Evolutionary conservation across 2,888 invertebrate species (phyloP), one percentile per base, ranked within the genome.

Genomic region (Blomia tropicalis): DNA sequence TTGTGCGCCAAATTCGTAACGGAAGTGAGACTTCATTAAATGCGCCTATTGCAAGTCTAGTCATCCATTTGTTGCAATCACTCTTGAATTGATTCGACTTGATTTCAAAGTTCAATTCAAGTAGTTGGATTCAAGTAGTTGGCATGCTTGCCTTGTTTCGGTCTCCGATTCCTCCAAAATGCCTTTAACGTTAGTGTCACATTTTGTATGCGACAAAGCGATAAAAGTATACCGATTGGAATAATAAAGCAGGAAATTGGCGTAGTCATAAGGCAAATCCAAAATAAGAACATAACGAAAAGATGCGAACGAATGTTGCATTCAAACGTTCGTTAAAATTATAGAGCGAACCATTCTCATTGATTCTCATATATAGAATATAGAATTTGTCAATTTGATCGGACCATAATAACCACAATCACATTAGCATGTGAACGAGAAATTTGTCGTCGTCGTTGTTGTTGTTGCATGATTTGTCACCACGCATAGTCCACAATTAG

Each of bases 331-430:
- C n/a, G n/a, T n/a, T n/a, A n/a, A n/a, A n/a, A n/a, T n/a, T n/a
- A n/a, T n/a, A n/a, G 7, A 47, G 27, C 7, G 51, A 27, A 14
- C 51, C 7, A 47, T 25, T 47, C n/a, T 7, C 7, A 7, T 47
- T n/a, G 51, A 22, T 19, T 22, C 11, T 7, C 23, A 47, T 47
- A n/a, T n/a, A n/a, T n/a, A n/a, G n/a, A n/a, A 47, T 47, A 47
- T 47, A 47, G n/a, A 47, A 47, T 47, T 36, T 47, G 51, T 25
- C 51, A 47, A 47, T 25, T 41, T 47, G 22, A 47, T 47, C 27
- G 51, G n/a, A 47, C n/a, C 51, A 47, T 47, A 47, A 47, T 47
- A 47, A 47, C 51, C 51, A n/a, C 51, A 47, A 47, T 47, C 27
- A 22, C 51, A 47, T 47, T 47, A 47, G 51, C 51, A 47, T 47